phyloP scores from a whole-genome alignment of 2,797 vertebrate genomes.

The Sebastes reedi region DNA sequence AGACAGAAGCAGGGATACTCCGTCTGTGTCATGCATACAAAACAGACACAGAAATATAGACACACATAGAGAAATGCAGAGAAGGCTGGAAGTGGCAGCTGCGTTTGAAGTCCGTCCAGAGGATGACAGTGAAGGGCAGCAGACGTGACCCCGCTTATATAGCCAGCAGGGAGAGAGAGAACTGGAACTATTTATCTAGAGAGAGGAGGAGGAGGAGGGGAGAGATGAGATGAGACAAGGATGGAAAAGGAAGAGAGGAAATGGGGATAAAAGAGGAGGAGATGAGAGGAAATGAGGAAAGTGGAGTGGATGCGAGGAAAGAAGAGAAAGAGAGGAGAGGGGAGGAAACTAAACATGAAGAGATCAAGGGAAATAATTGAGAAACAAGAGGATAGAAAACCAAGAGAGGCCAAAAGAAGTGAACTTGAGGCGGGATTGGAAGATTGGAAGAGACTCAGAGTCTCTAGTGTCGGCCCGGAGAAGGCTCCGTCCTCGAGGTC shows the following conservation, averaged over 20 bases:
- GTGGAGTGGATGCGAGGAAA: background rate
- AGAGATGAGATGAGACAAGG: background rate
- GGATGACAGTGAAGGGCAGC: conserved; percentile 19
- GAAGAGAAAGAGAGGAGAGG: too few species aligned
- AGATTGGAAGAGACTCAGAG: background rate
- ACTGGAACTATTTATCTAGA: background rate
- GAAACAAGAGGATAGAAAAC: background rate
- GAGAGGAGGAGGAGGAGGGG: background rate
- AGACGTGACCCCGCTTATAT: conserved; percentile 9
- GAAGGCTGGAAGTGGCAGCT: background rate
- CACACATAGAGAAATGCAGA: background rate
- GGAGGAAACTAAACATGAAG: background rate
- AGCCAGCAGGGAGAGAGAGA: background rate
- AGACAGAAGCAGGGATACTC: background rate
- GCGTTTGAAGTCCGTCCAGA: conserved; percentile 21
- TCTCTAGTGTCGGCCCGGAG: background rate
- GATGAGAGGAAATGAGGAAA: too few species aligned
- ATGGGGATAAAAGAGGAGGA: background rate
- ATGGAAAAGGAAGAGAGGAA: background rate
- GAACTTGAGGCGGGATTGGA: background rate
- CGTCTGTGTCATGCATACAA: conserved; percentile 3
- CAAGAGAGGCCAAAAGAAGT: background rate
- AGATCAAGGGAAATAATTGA: background rate
- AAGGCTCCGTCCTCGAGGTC: background rate
- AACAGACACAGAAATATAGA: background rate